These are phyloP conservation scores for Chelonia mydas DNA, from an alignment of 2,797 vertebrate genomes.

Conservation along the genomic window DNA sequence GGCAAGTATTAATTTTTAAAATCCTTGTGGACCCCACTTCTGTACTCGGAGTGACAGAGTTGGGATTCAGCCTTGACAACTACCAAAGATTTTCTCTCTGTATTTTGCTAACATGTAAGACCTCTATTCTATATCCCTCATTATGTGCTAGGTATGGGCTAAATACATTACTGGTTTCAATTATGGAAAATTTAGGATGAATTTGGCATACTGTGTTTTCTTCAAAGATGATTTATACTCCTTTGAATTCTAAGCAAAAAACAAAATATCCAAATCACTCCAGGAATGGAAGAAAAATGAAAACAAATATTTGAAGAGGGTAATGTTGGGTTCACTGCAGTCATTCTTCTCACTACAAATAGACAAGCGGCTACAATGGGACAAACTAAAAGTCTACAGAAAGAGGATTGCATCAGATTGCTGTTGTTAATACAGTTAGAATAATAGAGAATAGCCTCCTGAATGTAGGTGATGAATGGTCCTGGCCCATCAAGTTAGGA, in stretches of 20 bases:
- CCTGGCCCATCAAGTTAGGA: background rate
- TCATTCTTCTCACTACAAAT: background rate
- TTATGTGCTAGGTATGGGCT: background rate
- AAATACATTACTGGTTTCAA: background rate
- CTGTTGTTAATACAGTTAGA: background rate
- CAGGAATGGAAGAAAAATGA: background rate
- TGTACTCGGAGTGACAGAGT: too few species aligned
- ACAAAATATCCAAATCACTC: background rate
- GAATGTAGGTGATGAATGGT: background rate
- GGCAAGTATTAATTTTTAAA: too few species aligned
- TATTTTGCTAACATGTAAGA: background rate
- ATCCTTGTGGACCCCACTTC: too few species aligned
- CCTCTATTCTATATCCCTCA: background rate
- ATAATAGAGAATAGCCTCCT: background rate
- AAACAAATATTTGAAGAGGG: background rate
- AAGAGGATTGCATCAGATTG: background rate
- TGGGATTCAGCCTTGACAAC: background rate
- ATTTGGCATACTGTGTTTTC: background rate
- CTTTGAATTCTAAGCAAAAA: background rate
- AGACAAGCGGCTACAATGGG: fast-evolving
- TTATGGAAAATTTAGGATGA: background rate
- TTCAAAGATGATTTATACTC: background rate
- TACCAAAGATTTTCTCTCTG: background rate
- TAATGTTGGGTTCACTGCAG: fast-evolving
- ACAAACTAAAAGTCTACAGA: background rate